Evolutionary conservation across 1,140 invertebrate genomes (phyloP), one percentile per base, ranked within the genome.

Genomic region (Hyles vespertilio): DNA sequence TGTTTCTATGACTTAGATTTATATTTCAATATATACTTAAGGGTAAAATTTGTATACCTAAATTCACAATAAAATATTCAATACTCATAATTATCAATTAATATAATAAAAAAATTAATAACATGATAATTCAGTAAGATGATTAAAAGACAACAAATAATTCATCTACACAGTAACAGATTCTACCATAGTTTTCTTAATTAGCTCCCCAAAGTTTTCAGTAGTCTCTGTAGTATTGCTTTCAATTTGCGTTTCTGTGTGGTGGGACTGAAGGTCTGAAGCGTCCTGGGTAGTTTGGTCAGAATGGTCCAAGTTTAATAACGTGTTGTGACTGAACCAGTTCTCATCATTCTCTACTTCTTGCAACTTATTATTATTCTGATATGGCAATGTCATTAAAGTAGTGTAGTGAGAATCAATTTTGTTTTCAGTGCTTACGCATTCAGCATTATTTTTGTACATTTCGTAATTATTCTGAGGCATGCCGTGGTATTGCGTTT

Each of bases 131-230:
- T 74, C 45, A 77, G 65, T 75, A 77, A 74, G 70, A 81, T 61
- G 63, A 74, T 79, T 79, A 78, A 82, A 77, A 79, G 66, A 85
- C 74, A 85, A 84, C 78, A 84, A 84, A 65, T 74, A 81, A 77
- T 69, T 81, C 66, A 76, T 76, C 84, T 93, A 96, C 84, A 94
- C 95, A 72, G 94, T 95, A 59, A 96, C 96, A 72, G 95, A 96
- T 89, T 97, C 96, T 70, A 97, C 95, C 91, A 97, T 96, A 40
- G 95, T 95, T 87, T 97, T 96, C 87, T 96, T 97, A 64, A 97
- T 97, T 61, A 97, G 96, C 91, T 97, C 96, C 45, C 95, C 96
- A 83, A 97, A 96, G 85, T 97, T 97, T 75, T 96, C 95, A 52
- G 89, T 85, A 34, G 77, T 62, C 34, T 86, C 84, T 36, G 66